phyloP scores from a whole-genome alignment of 1,140 invertebrate genomes.

The Pomacea maculata region DNA sequence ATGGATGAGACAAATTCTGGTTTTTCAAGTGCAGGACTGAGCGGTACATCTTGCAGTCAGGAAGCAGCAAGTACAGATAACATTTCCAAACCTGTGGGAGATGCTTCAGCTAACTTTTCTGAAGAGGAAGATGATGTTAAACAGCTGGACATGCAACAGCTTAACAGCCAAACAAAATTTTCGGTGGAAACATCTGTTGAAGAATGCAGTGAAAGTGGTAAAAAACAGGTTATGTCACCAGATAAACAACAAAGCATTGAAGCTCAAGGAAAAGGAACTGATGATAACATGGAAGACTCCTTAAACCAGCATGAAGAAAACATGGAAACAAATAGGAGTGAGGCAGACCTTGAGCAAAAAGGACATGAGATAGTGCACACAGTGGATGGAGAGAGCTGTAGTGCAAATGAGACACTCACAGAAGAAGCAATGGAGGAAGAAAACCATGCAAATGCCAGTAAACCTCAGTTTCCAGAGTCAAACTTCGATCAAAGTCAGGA shows the following conservation, averaged over 20 bases:
- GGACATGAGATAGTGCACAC: not conserved
- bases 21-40: no score
- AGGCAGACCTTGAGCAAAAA: not conserved
- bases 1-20: not conserved
- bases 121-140: not conserved
- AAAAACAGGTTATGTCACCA: not conserved
- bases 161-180: no score
- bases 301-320: not conserved
- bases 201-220: not conserved
- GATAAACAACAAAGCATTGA: not conserved
- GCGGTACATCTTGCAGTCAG: no score
- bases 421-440: not conserved
- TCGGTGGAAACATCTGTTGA: not conserved
- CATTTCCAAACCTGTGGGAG: no score
- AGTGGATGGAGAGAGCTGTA: not conserved
- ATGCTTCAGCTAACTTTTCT: not conserved
- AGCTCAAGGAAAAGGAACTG: not conserved
- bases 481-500: constrained; percentile 15
- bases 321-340: not conserved
- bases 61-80: no score
- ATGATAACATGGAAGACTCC: not conserved
- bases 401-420: not conserved
- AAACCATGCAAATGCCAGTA: not conserved
- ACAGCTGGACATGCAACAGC: no score
- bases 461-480: constrained; percentile 1